These are phyloP conservation scores for Eupithecia subfuscata DNA, from an alignment of 2,888 invertebrate genomes.

Conservation along the genomic window DNA sequence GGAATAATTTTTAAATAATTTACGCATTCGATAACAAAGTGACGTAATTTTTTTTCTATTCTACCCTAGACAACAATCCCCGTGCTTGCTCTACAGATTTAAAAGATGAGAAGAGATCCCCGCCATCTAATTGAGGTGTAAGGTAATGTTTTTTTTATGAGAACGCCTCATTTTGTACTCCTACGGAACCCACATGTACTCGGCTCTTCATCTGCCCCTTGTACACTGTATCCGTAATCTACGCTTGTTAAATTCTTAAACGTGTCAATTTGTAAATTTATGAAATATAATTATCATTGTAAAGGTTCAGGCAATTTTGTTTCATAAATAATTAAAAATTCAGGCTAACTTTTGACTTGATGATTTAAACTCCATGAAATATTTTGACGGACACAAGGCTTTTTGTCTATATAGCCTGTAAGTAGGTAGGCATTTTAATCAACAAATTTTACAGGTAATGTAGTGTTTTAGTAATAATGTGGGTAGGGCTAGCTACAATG, in stretches of 20 bases:
- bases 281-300: slow-evolving; percentile 41
- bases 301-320: slow-evolving; percentile 15
- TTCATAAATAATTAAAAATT: slow-evolving; percentile 21
- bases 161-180: neutral
- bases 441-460: no score
- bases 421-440: neutral
- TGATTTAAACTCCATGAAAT: slow-evolving; percentile 2
- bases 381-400: neutral
- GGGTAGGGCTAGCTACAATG: no score
- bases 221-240: slow-evolving; percentile 28
- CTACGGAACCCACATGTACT: slow-evolving; percentile 16
- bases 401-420: neutral
- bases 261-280: slow-evolving; percentile 60
- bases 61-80: no score
- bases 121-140: neutral
- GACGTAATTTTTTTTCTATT: no score
- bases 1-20: no score
- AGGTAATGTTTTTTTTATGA: neutral
- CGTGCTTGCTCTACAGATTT: no score
- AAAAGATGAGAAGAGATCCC: no score
- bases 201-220: slow-evolving; percentile 8
- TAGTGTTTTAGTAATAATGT: no score
- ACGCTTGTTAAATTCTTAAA: slow-evolving; percentile 50
- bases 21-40: no score
- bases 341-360: neutral